Evolutionary conservation across 2,113 vertebrate genomes (phyloP).

Genomic region (Micronycteris hirsuta): DNA sequence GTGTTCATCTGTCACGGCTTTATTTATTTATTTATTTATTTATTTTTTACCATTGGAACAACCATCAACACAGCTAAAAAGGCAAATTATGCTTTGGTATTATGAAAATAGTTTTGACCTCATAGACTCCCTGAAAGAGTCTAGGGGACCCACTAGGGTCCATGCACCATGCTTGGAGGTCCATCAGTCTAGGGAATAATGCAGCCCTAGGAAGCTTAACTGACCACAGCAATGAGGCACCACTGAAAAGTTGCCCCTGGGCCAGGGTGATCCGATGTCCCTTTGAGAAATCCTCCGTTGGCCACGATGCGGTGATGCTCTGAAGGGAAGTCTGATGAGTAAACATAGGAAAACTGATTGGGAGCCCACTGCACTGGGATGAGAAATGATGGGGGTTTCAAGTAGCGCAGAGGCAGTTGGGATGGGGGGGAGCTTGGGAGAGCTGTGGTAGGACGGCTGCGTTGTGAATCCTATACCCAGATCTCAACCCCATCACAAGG

Average conservation of each 20-base stretch:
- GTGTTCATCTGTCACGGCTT: background rate
- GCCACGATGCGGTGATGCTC: background rate
- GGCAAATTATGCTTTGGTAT: background rate
- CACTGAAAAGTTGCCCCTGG: background rate
- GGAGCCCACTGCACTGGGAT: background rate
- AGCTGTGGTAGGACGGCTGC: background rate
- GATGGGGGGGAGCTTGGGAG: background rate
- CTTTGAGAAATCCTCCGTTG: background rate
- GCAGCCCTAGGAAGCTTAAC: background rate
- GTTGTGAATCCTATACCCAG: background rate
- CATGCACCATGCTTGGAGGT: background rate
- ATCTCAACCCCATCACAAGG: background rate
- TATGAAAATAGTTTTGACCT: background rate
- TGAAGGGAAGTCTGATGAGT: background rate
- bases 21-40: too few species aligned
- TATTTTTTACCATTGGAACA: background rate
- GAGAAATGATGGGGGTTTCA: background rate
- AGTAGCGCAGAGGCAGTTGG: accelerated
- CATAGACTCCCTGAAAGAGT: background rate
- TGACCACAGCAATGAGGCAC: background rate
- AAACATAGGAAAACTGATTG: background rate
- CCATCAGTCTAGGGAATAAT: accelerated
- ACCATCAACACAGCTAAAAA: background rate
- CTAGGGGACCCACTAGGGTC: background rate
- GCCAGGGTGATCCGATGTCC: too few species aligned